A percentile compares a stretch with the other conserved stretches of the same genome.
Conservation (phyloP, 2,888 invertebrate genomes). For the Ormia ochracea region DNA sequence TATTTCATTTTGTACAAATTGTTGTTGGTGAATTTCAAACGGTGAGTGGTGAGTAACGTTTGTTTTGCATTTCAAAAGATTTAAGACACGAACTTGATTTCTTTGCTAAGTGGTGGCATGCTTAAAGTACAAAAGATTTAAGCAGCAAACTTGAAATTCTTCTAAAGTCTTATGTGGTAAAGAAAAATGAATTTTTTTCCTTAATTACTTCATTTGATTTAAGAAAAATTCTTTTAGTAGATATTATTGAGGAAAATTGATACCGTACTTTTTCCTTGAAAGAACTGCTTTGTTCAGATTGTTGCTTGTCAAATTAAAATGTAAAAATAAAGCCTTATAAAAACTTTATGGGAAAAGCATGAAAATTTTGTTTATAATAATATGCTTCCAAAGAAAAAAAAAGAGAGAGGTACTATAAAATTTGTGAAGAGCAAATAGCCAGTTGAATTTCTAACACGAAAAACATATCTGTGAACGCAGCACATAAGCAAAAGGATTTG, state of each 20-base stretch:
- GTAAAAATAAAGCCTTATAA: too few species aligned
- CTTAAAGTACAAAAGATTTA: conserved; percentile 25
- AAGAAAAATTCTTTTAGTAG: neutral
- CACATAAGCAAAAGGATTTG: too few species aligned
- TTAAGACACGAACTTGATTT: conserved; percentile 42
- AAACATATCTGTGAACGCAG: too few species aligned
- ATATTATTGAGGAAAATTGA: neutral
- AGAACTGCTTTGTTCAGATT: neutral
- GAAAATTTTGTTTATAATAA: neutral
- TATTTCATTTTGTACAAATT: conserved; percentile 61
- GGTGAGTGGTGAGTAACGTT: neutral
- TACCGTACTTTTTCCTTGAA: neutral
- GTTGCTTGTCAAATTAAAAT: too few species aligned
- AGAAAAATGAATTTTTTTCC: neutral
- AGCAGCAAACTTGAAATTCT: conserved; percentile 30
- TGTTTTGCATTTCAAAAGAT: conserved; percentile 19
- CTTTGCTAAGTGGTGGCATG: neutral
- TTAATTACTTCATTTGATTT: conserved; percentile 6
- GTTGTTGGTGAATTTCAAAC: conserved; percentile 19
- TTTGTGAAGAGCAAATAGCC: too few species aligned
- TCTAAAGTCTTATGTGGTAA: neutral
- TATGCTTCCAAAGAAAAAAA: neutral
- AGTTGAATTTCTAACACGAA: too few species aligned
- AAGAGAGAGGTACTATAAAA: too few species aligned
- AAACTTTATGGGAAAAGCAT: neutral